Evolutionary conservation across 2,113 vertebrate species (phyloP), one percentile per base, ranked within the genome.

Genomic region (Platycercus adscitus): DNA sequence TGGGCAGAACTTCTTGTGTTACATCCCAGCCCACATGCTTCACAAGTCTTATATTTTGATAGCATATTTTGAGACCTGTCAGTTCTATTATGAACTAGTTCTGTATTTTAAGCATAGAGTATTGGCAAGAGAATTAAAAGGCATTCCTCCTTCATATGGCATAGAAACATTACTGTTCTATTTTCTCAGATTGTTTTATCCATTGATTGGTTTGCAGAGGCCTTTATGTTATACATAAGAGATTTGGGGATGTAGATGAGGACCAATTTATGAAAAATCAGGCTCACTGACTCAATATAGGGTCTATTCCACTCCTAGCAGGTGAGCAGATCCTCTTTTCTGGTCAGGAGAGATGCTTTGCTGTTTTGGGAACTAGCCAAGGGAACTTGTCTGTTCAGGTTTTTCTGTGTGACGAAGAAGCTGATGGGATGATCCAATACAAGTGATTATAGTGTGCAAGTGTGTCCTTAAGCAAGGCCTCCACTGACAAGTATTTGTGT

Each of bases 401-500:
- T 81, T 26, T 71, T 70, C 18, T 46, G 28, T 58, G 43, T 89
- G 86, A 91, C 0, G 3, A 66, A 75, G 55, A 13, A 71, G 69
- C 35, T 75, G 83, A 46, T 52, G 68, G 2, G 2, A 29, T 89
- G 93, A 83, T 75, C 82, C 37, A 41, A 10, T 56, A 31, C 18
- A 28, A 92, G 72, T 86, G 64, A 76, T 93, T 79, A 68, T 8
- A 85, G 73, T 26, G 26, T 81, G 33, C 70, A 41, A 76, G 65
- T 17, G 44, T 91, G 93, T 81, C 83, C 91, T 93, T 92, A 92
- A 71, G 65, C 91, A 47, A 91, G 83, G 52, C 78, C 84, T 95
- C 86, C 84, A 91, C 73, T 89, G 73, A n/a, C 37, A 72, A 79
- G 39, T 87, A 37, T 87, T 96, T 92, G 47, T 41, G 21, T 95